Conservation (phyloP, 1,140 invertebrate genomes). For the Bombyx mori region ASM3026992v2 NC_085112.1:4089501-4090000, state of each 20-base stretch:
- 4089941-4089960: too few species aligned
- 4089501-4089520: constrained; percentile 18
- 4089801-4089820: constrained; percentile 37
- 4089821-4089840: constrained; percentile 21
- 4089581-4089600: constrained; percentile 58
- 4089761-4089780: constrained; percentile 44
- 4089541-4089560: constrained; percentile 33
- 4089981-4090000: too few species aligned
- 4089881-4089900: constrained; percentile 17
- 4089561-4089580: constrained; percentile 28
- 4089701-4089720: background rate
- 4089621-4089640: constrained; percentile 62
- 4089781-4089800: constrained; percentile 30
- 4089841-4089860: constrained; percentile 36
- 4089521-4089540: constrained; percentile 26
- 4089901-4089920: constrained; percentile 5
- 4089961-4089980: too few species aligned
- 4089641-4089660: constrained; percentile 43
- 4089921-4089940: too few species aligned
- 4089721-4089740: constrained; percentile 15
- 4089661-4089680: constrained; percentile 33
- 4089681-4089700: constrained; percentile 10
- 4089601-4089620: constrained; percentile 52
- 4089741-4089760: constrained; percentile 36
- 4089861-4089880: constrained; percentile 26